Percentiles rank a stretch among this genome's conserved stretches.
Conservation (phyloP, 2,113 vertebrate species). For the Microcebus ravelobensis region DNA sequence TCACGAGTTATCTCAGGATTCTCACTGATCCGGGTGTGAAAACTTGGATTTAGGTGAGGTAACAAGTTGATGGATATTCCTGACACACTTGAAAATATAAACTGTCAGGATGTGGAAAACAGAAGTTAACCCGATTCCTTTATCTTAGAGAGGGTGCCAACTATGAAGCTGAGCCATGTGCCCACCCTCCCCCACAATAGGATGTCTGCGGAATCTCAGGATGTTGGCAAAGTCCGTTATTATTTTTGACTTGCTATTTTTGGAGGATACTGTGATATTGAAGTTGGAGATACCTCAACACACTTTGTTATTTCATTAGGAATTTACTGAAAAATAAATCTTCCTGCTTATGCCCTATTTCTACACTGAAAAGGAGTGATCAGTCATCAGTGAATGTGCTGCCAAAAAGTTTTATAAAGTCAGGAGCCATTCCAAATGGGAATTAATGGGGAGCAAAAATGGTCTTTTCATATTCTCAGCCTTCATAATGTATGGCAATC, state of each 20-base stretch:
- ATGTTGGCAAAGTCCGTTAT: neutral
- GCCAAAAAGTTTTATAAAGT: conserved; percentile 81
- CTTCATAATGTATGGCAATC: conserved; percentile 78
- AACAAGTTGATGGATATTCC: conserved; percentile 29
- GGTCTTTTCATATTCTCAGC: conserved; percentile 83
- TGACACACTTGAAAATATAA: conserved; percentile 1
- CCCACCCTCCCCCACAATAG: neutral
- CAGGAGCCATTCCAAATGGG: conserved; percentile 81
- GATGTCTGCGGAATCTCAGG: neutral
- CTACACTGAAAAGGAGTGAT: conserved; percentile 75
- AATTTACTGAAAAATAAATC: conserved; percentile 78
- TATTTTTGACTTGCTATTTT: neutral
- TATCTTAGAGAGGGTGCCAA: neutral
- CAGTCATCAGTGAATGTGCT: conserved; percentile 79
- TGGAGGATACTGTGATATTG: neutral
- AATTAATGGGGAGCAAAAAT: conserved; percentile 84
- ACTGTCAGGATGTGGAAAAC: neutral
- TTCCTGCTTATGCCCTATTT: conserved; percentile 72
- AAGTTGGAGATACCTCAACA: conserved; percentile 57
- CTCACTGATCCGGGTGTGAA: neutral
- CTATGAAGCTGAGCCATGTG: neutral
- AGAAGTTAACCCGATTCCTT: conserved; percentile 40
- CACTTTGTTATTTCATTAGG: conserved; percentile 65
- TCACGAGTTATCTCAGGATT: conserved; percentile 29
- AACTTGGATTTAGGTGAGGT: neutral